phyloP scores from a whole-genome alignment of 2,888 invertebrate species.

The Cartodere bifasciata region DNA sequence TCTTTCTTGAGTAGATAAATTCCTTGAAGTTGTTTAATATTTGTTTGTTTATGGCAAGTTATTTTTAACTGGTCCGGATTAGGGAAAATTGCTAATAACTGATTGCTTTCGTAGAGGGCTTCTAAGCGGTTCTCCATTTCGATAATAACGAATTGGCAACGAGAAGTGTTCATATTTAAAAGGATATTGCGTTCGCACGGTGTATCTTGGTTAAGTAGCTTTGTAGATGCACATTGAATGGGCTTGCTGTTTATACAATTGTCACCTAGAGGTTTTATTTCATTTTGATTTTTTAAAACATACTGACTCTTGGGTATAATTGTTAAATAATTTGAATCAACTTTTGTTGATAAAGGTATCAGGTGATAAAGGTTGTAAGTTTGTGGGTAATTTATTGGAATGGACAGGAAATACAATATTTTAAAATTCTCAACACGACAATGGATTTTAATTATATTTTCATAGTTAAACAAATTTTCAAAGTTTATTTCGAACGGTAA shows the following conservation, averaged over 20 bases:
- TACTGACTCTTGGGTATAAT: not conserved
- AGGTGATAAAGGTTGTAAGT: not conserved
- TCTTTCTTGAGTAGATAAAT: no score
- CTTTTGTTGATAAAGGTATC: not conserved
- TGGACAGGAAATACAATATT: not conserved
- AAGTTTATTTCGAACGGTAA: constrained; percentile 1
- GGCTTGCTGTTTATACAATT: constrained; percentile 1
- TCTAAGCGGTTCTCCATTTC: no score
- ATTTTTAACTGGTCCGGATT: no score
- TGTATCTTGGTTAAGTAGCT: no score
- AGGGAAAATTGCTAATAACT: no score
- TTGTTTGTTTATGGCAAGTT: no score
- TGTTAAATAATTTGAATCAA: not conserved
- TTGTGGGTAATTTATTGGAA: not conserved
- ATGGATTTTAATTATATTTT: not conserved
- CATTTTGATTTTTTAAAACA: not conserved
- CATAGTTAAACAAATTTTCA: not conserved
- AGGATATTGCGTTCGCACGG: no score
- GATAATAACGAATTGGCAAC: no score
- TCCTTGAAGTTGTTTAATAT: no score
- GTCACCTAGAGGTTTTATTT: constrained; percentile 1
- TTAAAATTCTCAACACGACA: not conserved
- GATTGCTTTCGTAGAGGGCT: no score
- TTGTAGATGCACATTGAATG: not conserved
- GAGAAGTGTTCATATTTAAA: no score